These are phyloP conservation scores for Sceloporus undulatus DNA, from an alignment of 2,113 vertebrate genomes.

Conservation along the genomic window DNA sequence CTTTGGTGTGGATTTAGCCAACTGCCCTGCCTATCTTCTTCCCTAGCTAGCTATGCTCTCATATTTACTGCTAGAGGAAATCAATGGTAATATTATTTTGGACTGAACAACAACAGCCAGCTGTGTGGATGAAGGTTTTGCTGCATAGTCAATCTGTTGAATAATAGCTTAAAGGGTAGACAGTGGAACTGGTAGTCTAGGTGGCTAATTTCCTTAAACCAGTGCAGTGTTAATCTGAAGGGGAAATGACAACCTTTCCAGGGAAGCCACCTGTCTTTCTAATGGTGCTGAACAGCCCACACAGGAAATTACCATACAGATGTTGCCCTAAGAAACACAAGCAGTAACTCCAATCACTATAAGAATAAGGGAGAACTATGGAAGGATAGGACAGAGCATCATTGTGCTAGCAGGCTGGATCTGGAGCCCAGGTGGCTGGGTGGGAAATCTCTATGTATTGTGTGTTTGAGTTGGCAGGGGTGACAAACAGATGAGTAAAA, in stretches of 20 bases:
- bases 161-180: background rate
- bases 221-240: background rate
- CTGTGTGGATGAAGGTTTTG: background rate
- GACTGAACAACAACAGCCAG: background rate
- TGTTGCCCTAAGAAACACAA: slow-evolving; percentile 24
- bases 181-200: background rate
- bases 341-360: background rate
- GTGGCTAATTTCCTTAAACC: background rate
- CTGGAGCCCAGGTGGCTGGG: background rate
- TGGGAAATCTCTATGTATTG: background rate
- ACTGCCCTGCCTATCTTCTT: slow-evolving; percentile 13
- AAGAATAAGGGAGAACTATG: slow-evolving; percentile 3
- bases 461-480: slow-evolving; percentile 3
- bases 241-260: slow-evolving; percentile 14
- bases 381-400: slow-evolving; percentile 13
- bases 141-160: background rate
- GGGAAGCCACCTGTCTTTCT: slow-evolving; percentile 1
- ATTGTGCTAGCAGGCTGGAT: background rate
- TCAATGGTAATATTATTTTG: background rate
- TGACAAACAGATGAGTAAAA: background rate
- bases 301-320: slow-evolving; percentile 8
- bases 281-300: background rate
- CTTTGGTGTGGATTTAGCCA: background rate
- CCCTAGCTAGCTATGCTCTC: slow-evolving; percentile 1
- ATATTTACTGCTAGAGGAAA: background rate